Evolutionary conservation across 1,140 invertebrate species (phyloP).

Genomic region (Eupristina koningsbergeri): DNA sequence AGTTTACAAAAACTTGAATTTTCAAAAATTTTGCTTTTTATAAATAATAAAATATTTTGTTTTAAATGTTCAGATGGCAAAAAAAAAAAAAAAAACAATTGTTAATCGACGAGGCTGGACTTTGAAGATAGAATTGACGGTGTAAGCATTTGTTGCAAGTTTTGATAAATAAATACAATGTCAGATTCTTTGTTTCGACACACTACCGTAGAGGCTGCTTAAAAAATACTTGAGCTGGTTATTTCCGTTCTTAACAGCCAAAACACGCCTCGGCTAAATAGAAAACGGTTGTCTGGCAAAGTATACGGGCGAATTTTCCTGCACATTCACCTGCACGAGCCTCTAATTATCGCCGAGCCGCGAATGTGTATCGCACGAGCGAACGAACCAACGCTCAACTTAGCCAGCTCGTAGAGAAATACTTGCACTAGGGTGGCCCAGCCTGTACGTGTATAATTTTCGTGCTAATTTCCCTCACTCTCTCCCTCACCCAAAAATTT

Average conservation of each 20-base stretch:
- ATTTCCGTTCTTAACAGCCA: conserved; percentile 39
- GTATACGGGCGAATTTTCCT: conserved; percentile 47
- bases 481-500: neutral
- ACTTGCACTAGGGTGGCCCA: conserved; percentile 33
- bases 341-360: conserved; percentile 48
- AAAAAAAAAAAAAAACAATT: too few relatives aligned
- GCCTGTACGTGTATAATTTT: conserved; percentile 40
- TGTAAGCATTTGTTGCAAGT: neutral
- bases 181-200: neutral
- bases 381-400: conserved; percentile 22
- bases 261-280: conserved; percentile 39
- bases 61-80: too few relatives aligned
- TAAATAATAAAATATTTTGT: too few relatives aligned
- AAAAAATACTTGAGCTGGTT: conserved; percentile 34
- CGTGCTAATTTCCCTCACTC: neutral
- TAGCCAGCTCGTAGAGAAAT: conserved; percentile 46
- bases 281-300: conserved; percentile 46
- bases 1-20: too few relatives aligned
- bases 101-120: too few relatives aligned
- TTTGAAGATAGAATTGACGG: neutral
- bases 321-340: conserved; percentile 7
- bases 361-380: conserved; percentile 32
- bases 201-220: conserved; percentile 23
- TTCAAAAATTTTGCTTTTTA: too few relatives aligned
- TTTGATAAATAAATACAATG: neutral